Evolutionary conservation across 2,797 vertebrate species (phyloP).

Genomic region (Denticeps clupeoides): DNA sequence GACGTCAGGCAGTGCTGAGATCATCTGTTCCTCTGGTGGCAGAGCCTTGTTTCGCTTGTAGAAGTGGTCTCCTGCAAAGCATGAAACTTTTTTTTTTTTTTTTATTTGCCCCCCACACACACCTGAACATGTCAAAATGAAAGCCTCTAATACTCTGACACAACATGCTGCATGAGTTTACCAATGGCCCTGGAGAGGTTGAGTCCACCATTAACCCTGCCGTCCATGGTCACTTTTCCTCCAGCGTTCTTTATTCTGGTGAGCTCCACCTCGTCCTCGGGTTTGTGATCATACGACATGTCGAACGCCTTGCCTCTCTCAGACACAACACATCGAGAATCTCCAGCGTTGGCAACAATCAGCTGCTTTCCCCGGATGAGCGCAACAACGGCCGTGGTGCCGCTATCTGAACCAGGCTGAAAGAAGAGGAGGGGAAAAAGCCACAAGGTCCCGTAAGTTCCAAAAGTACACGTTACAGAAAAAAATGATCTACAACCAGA

Average conservation of each 20-base stretch:
- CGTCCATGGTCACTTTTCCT: constrained; percentile 96
- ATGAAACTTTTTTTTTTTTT: no score
- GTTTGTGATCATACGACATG: constrained; percentile 98
- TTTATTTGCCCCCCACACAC: not conserved
- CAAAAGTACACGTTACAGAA: not conserved
- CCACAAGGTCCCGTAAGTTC: not conserved
- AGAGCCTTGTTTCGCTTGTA: constrained; percentile 93
- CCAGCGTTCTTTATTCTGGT: constrained; percentile 94
- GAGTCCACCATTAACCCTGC: constrained; percentile 90
- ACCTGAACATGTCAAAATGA: not conserved
- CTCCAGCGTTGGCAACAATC: constrained; percentile 93
- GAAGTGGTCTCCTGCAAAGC: constrained; percentile 78
- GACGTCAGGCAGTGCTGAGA: constrained; percentile 88
- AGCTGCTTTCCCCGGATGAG: constrained; percentile 91
- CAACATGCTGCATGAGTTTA: constrained; percentile 34
- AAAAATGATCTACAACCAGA: not conserved
- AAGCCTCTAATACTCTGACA: not conserved
- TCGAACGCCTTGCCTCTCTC: constrained; percentile 86
- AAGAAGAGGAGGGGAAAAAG: not conserved
- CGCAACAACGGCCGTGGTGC: constrained; percentile 91
- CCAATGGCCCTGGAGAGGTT: constrained; percentile 96
- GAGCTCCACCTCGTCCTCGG: constrained; percentile 90
- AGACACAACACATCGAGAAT: constrained; percentile 93
- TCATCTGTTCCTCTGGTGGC: constrained; percentile 95
- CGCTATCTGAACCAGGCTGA: constrained; percentile 94